These are phyloP conservation scores for Himantopus leucocephalus DNA, from an alignment of 2,113 vertebrate genomes.

Conservation along the genomic window DNA sequence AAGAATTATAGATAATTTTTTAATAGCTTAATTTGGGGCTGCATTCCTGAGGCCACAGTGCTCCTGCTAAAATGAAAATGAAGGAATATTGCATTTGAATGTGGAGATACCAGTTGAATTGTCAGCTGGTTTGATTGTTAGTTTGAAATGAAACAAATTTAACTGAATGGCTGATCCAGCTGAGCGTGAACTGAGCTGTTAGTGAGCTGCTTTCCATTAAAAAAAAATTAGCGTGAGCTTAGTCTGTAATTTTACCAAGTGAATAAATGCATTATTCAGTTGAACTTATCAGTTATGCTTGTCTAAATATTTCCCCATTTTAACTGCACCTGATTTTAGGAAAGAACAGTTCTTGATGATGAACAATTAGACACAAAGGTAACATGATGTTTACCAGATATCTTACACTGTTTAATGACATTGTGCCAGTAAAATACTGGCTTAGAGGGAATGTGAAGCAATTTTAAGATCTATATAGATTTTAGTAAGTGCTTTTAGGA, in stretches of 20 bases:
- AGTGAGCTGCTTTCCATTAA: background rate
- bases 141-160: slow-evolving; percentile 6
- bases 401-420: background rate
- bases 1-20: background rate
- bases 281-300: background rate
- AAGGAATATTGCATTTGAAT: background rate
- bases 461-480: background rate
- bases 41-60: background rate
- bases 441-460: background rate
- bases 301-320: background rate
- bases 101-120: background rate
- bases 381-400: background rate
- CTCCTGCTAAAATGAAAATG: background rate
- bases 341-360: background rate
- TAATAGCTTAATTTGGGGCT: background rate
- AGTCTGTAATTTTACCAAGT: background rate
- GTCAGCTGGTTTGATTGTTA: slow-evolving; percentile 19
- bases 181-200: background rate
- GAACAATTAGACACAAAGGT: background rate
- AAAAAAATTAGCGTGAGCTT: background rate
- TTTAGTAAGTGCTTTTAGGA: background rate
- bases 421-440: background rate
- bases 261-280: background rate
- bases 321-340: background rate
- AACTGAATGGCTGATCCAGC: slow-evolving; percentile 28